These are phyloP conservation scores for Metopolophium dirhodum DNA, from an alignment of 1,140 invertebrate genomes.

Conservation along the genomic window DNA sequence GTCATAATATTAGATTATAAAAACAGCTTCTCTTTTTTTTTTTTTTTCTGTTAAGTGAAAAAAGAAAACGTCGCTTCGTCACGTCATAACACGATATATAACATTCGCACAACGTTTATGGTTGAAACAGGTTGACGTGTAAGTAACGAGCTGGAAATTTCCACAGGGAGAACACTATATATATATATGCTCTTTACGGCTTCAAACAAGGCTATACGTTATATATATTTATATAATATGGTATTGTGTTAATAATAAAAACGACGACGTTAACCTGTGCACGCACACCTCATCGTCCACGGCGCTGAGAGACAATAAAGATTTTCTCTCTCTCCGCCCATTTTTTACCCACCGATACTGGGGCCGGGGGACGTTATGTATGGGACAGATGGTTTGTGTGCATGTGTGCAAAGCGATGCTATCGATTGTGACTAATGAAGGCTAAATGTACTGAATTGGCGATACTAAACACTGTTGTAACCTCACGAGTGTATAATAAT, in stretches of 20 bases:
- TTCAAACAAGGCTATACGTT: not conserved
- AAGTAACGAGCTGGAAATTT: slow-evolving; percentile 6
- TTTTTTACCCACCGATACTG: not conserved
- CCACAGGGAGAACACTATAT: not conserved
- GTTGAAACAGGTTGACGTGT: slow-evolving; percentile 1
- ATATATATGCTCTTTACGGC: not conserved
- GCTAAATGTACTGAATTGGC: not conserved
- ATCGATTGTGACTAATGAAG: not conserved
- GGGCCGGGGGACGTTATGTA: no score
- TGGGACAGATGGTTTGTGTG: not conserved
- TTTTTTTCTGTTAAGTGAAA: not conserved
- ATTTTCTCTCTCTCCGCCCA: not conserved
- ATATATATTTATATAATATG: not conserved
- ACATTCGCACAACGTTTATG: not conserved
- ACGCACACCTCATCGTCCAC: not conserved
- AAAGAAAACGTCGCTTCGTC: not conserved
- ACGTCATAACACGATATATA: not conserved
- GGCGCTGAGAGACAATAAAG: not conserved
- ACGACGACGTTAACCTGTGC: not conserved
- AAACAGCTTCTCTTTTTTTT: not conserved
- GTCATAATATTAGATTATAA: not conserved
- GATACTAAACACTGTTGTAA: not conserved
- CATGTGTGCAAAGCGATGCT: not conserved
- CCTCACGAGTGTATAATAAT: no score
- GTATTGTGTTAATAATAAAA: not conserved